Conservation (phyloP, 1,140 invertebrate species). For the Riptortus pedestris region DNA sequence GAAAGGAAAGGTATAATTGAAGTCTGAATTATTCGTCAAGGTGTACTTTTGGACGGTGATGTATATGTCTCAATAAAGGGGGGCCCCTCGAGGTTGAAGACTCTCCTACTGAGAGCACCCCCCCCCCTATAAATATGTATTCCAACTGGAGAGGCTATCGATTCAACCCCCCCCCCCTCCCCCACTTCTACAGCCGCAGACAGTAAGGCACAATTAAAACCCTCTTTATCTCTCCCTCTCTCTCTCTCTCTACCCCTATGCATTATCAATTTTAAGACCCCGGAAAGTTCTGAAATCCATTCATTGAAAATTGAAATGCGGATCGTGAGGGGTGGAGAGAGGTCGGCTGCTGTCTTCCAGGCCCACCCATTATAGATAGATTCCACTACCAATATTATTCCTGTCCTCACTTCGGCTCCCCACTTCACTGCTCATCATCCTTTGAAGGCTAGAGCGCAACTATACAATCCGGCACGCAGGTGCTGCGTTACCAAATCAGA, state of each 20-base stretch:
- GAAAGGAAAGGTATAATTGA: conserved; percentile 22
- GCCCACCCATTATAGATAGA: too few relatives aligned
- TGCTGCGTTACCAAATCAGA: too few relatives aligned
- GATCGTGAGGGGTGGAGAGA: neutral
- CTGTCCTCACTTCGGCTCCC: too few relatives aligned
- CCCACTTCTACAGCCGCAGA: neutral
- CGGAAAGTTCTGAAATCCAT: conserved; percentile 15
- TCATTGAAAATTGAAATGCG: conserved; percentile 15
- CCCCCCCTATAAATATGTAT: conserved; percentile 8
- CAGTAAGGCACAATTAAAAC: conserved; percentile 10
- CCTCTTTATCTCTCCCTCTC: neutral
- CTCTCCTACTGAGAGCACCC: conserved; percentile 2
- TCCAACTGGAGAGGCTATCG: neutral
- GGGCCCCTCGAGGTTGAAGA: conserved; percentile 4
- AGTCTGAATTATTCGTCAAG: conserved; percentile 19
- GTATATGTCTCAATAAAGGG: conserved; percentile 24
- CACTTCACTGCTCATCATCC: too few relatives aligned
- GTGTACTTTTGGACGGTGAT: conserved; percentile 18
- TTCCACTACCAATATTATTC: too few relatives aligned
- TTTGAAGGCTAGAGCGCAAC: too few relatives aligned
- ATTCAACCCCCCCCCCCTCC: neutral
- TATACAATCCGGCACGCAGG: too few relatives aligned
- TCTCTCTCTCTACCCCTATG: conserved; percentile 10
- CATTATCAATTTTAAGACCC: conserved; percentile 15
- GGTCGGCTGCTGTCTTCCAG: neutral